Evolutionary conservation across 2,888 invertebrate species (phyloP), one percentile per base, ranked within the genome.

Genomic region (Macrosiphum euphorbiae): DNA sequence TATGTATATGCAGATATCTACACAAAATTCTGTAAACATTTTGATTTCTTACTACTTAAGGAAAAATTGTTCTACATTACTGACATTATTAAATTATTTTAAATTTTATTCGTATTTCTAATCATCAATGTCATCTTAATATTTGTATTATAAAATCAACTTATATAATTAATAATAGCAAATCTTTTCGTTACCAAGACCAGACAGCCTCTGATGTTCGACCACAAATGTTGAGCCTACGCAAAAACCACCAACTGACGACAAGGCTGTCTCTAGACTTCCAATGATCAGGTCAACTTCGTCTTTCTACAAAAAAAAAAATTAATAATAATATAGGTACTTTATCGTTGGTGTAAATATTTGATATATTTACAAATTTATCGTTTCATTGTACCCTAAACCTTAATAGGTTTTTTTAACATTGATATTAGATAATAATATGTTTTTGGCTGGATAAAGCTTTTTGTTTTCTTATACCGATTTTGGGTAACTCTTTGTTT

Each of bases 121-220:
- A 85, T 85, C 24, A 20, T 52, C 4, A 20, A 87, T 87, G 11
- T 1, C 24, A 10, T 24, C 3, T 41, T 41, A 26, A 24, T 88
- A 88, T 52, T 87, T 28, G 1, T 50, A n/a, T 7, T 13, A 50
- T 86, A 47, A 47, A 50, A n/a, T 35, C n/a, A 87, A 87, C n/a
- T n/a, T 26, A 52, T 41, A 55, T 52, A 90, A 94, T 26, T 47
- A 28, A 85, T 26, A 26, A 61, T 26, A 67, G 24, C 24, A 52
- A 78, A 41, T 58, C 0, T 84, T 88, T 61, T 91, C 16, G 52
- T 95, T 95, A 96, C 98, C 98, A 90, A 98, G 96, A 11, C 98
- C 98, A 26, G 98, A 98, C 0, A 98, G 96, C n/a, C 98, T 96
- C 96, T 99, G 99, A 96, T 99, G 99, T 95, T 99, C 99, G 0